Conservation (phyloP, 2,888 invertebrate genomes). For the Heterodera filipjevi region DNA sequence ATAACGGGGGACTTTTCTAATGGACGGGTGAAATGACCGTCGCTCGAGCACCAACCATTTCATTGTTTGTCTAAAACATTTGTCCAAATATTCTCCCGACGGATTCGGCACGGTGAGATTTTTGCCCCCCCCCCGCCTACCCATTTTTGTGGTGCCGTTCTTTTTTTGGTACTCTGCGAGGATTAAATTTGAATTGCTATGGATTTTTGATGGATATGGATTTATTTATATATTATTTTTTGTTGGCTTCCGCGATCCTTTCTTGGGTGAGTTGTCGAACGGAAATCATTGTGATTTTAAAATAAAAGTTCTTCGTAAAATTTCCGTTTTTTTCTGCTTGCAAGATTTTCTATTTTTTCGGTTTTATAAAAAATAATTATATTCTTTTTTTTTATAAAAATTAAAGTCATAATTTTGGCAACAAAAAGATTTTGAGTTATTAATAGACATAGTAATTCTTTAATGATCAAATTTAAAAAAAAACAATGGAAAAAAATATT, state of each 20-base stretch:
- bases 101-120: background rate
- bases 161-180: background rate
- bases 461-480: too few species aligned
- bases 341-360: too few species aligned
- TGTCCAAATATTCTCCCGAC: background rate
- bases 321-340: too few species aligned
- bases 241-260: conserved; percentile 1
- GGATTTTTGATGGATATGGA: background rate
- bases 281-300: background rate
- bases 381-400: too few species aligned
- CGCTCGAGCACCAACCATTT: background rate
- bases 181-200: background rate
- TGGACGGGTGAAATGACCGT: background rate
- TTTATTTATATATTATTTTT: background rate
- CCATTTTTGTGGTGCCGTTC: background rate
- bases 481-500: too few species aligned
- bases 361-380: too few species aligned
- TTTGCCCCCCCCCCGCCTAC: too few species aligned
- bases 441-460: too few species aligned
- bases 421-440: too few species aligned
- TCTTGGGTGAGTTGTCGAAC: background rate
- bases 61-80: conserved; percentile 2
- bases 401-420: too few species aligned
- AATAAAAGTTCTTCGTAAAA: too few species aligned
- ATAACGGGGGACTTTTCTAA: background rate